These are phyloP conservation scores for Cyclophora albipunctata DNA, from an alignment of 2,888 invertebrate genomes.

Conservation along the genomic window DNA sequence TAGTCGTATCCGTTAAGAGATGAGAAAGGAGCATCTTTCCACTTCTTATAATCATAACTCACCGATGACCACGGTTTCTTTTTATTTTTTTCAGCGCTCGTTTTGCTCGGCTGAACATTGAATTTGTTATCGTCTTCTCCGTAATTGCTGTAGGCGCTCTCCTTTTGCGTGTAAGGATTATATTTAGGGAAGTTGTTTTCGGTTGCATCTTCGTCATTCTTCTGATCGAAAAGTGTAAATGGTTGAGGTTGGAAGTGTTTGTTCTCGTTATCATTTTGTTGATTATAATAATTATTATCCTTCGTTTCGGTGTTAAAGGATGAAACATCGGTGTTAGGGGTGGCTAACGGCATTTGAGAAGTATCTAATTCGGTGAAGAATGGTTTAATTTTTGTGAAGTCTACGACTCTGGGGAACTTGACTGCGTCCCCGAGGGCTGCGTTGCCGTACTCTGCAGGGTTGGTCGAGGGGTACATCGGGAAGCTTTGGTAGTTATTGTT, in stretches of 20 bases:
- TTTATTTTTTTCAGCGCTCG: constrained; percentile 34
- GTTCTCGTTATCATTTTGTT: constrained; percentile 28
- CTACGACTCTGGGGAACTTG: constrained; percentile 55
- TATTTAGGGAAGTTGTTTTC: constrained; percentile 29
- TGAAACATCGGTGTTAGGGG: constrained; percentile 28
- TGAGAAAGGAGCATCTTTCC: constrained; percentile 36
- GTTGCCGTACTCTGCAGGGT: constrained; percentile 33
- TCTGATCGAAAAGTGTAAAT: constrained; percentile 25
- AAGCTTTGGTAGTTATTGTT: constrained; percentile 31
- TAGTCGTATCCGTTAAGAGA: constrained; percentile 49
- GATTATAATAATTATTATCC: constrained; percentile 27
- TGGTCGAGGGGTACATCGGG: constrained; percentile 31
- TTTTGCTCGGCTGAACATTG: constrained; percentile 30
- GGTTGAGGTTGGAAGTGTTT: constrained; percentile 27
- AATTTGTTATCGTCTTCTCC: constrained; percentile 19
- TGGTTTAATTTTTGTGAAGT: constrained; percentile 53
- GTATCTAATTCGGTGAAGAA: constrained; percentile 44
- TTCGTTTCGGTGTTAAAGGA: constrained; percentile 24
- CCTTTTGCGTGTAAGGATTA: constrained; percentile 21
- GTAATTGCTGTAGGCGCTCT: constrained; percentile 9
- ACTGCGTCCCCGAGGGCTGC: constrained; percentile 25
- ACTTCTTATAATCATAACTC: constrained; percentile 36
- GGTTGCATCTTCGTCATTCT: constrained; percentile 27
- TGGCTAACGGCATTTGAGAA: constrained; percentile 36
- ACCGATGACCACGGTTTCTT: constrained; percentile 36